Evolutionary conservation across 2,113 vertebrate species (phyloP), one percentile per base, ranked within the genome.

Genomic region (Motacilla tschutschensis): DNA sequence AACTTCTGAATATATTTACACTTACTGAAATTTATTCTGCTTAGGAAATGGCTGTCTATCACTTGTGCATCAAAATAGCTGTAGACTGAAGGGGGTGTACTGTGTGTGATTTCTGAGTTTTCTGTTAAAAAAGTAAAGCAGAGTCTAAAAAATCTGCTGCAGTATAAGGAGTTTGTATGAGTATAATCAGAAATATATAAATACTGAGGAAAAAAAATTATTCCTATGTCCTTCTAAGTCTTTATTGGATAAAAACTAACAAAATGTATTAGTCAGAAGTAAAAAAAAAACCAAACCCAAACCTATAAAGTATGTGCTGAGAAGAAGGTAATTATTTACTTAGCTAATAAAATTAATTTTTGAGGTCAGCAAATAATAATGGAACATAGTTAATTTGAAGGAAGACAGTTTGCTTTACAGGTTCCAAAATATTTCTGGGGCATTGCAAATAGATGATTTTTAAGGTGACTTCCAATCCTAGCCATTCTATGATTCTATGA

Each of bases 281-380:
- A 4, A 29, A 33, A 80, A 67, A 66, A 21, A 53, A 53, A 8
- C 11, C 1, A 41, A 0, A 0, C 1, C 6, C 12, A 53, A 58
- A 48, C 8, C 8, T 55, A 12, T 19, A 24, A 19, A 50, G 4
- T 53, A 48, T 50, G 3, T 78, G 17, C 36, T 70, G 29, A 73
- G 47, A 81, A 65, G n/a, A 48, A 43, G 2, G 9, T 7, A 74
- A 65, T 85, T 85, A 46, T 58, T 67, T 84, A 73, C 33, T 69
- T 66, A 50, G 22, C 7, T 85, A 79, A 79, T 62, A n/a, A 18
- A 48, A 69, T 51, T 46, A 3, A 16, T 38, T 87, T 88, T 63
- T 72, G 8, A 72, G 33, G 40, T 67, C 44, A 67, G 21, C 0
- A 0, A 85, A 78, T 72, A 85, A 58, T 14, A 65, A 44, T 2